Evolutionary conservation across 2,113 vertebrate genomes (phyloP), one percentile per base, ranked within the genome.

Genomic region (Pampusana beccarii): DNA sequence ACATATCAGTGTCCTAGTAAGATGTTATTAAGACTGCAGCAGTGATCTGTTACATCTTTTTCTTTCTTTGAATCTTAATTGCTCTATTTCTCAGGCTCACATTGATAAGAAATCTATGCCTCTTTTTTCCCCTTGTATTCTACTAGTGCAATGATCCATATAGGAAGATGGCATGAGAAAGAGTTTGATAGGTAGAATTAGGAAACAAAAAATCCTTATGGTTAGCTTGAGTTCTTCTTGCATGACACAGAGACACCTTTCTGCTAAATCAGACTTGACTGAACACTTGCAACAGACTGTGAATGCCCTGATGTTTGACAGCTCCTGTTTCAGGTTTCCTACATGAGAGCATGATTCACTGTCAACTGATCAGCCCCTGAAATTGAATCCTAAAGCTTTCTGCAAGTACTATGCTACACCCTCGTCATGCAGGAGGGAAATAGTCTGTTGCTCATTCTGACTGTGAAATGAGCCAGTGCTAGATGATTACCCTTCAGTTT

Each of bases 311-410:
- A 80, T 90, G 62, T 91, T 88, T 97, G 96, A 95, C 93, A 94
- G 93, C 79, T 95, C 86, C 50, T 80, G 81, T 92, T 69, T 87
- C 83, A 92, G 69, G 88, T 94, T 90, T 94, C 87, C 72, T 94
- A 73, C 61, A 34, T 51, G 75, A 80, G 38, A 70, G 33, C 61
- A 74, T 93, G 89, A 94, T 92, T 96, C 95, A 80, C 86, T 92
- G 38, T 61, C 80, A 89, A 88, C 46, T 85, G 93, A 93, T 86
- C 84, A 64, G 75, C 75, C 85, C 58, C 72, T 95, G 94, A 96
- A 97, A 97, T 56, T 94, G 81, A 92, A 97, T 90, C 96, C 93
- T 92, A 83, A 93, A 95, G 90, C 95, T 96, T 96, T 93, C 95
- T 93, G 80, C 93, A 96, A 93, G 95, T 90, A 26, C 51, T 92